Base-by-base conservation (phyloP, 2,797 vertebrate species). In the Thaleichthys pacificus region DNA sequence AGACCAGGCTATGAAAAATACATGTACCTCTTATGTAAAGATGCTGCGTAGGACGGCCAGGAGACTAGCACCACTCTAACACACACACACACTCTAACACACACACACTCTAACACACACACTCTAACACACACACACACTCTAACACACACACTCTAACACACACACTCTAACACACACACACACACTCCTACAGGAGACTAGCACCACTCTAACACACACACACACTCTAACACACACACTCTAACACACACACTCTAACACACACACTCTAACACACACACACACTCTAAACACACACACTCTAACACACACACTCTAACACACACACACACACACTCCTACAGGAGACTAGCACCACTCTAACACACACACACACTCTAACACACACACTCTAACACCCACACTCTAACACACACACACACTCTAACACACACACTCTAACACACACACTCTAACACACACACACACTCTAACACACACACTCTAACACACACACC, bases 271-370 rank as follows among this genome's bases (percentile, higher is more conserved):
- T 24, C 24, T 24, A 24, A 24, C 24, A 24, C 22, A 1, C 22
- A 24, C 24, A 24, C 24, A 24, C 24, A 24, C n/a, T n/a, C n/a
- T n/a, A n/a, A n/a, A n/a, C 24, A 24, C 24, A 24, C 24, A 24
- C 24, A 49, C 65, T 49, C 65, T 17, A 38, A 66, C 64, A 42
- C 64, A 66, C n/a, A 66, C 64, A 42, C 64, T 24, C 65, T 66
- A 57, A 22, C 22, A 35, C 61, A n/a, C 49, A 24, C 24, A 24
- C 24, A 24, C 24, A 24, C 1, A 24, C 24, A 19, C 51, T n/a
- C n/a, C n/a, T n/a, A n/a, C n/a, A n/a, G n/a, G n/a, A n/a, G n/a
- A n/a, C n/a, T n/a, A n/a, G n/a, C n/a, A n/a, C n/a, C n/a, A n/a
- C n/a, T n/a, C n/a, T n/a, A n/a, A n/a, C n/a, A n/a, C n/a, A n/a